Base-by-base conservation (phyloP, 2,888 invertebrate genomes). In the Amaurobius ferox region DNA sequence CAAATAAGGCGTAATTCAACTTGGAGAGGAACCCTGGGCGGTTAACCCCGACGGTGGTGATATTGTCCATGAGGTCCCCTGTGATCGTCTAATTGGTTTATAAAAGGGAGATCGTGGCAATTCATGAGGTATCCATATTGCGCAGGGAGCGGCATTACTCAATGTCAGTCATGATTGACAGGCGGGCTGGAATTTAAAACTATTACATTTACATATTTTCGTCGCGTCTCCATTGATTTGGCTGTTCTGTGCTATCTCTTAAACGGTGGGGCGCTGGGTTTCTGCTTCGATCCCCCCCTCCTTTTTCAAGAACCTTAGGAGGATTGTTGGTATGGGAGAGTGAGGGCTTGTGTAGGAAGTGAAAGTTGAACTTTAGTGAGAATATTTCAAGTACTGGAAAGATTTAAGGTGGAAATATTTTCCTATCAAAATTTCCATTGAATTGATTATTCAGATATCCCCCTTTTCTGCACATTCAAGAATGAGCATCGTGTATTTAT, bases 131-230 rank as follows among this genome's bases (percentile, higher is more conserved):
- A 74, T 74, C 68, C 81, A 73, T 80, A 80, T 80, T 80, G 73
- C 80, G 30, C 73, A 40, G 77, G 66, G 71, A 30, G 67, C 62
- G 66, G 83, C 83, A 83, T 83, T 83, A 83, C 83, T 83, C 83
- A 83, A 64, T 83, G 83, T 83, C 83, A 83, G 23, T 19, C 28
- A 23, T 83, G 83, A 83, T 64, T 66, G 83, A 83, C 83, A 83
- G 83, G 71, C 83, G 83, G 44, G 72, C 66, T 70, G 83, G 83
- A 83, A 77, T 83, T 83, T 83, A 83, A 83, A 83, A 83, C 83
- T 83, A 83, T 83, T 83, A 83, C 83, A 83, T 83, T 83, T 83
- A 71, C 83, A 83, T 83, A 83, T 77, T 83, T 81, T 81, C 79
- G 70, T 71, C 62, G 74, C 68, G 32, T 32, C 66, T 30, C 3